Evolutionary conservation across 2,113 vertebrate genomes (phyloP).

Genomic region (Nestor notabilis): DNA sequence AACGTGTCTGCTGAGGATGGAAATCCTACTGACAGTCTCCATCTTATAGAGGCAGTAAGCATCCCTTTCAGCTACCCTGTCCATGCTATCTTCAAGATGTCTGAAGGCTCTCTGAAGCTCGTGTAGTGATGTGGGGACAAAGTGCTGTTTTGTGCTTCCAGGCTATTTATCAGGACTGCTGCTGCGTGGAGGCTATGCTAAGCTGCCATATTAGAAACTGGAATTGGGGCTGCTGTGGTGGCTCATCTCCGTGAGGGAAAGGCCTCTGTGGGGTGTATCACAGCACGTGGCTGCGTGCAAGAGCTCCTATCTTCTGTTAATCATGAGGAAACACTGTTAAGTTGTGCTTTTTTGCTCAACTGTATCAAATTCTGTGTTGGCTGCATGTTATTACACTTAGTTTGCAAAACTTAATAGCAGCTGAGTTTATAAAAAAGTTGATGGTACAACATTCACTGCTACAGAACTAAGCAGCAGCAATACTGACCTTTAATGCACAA

Average conservation of each 20-base stretch:
- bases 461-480: background rate
- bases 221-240: background rate
- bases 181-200: background rate
- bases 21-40: background rate
- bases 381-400: background rate
- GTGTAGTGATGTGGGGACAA: background rate
- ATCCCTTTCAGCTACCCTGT: background rate
- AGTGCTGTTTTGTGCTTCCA: background rate
- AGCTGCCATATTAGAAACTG: background rate
- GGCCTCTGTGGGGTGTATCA: background rate
- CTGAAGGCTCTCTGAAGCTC: background rate
- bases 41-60: background rate
- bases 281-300: background rate
- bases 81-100: rapidly evolving
- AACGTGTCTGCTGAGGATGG: rapidly evolving
- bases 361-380: background rate
- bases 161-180: background rate
- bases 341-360: background rate
- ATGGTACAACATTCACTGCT: background rate
- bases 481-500: background rate
- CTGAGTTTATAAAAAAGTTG: background rate
- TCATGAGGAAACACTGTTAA: rapidly evolving
- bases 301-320: background rate
- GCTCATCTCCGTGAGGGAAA: background rate
- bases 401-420: background rate